These are phyloP conservation scores for Bombus terrestris DNA, from an alignment of 1,140 invertebrate species.

Conservation along the genomic window DNA sequence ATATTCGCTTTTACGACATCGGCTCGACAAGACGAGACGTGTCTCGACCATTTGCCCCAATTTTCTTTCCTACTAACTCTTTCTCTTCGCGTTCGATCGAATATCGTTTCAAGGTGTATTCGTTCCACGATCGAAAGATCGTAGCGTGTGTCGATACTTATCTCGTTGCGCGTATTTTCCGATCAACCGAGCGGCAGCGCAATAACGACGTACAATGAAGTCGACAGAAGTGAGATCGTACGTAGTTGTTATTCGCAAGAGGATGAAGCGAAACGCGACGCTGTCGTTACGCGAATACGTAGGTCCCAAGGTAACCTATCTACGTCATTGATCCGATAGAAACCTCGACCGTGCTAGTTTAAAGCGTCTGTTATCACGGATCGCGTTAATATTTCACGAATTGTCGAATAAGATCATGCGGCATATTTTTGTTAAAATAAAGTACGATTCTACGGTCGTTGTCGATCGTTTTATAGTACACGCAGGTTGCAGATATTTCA, in stretches of 20 bases:
- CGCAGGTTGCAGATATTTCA: too few relatives aligned
- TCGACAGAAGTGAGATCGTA: neutral
- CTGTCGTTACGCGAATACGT: neutral
- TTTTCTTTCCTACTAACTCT: neutral
- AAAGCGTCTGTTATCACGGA: neutral
- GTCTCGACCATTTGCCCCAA: neutral
- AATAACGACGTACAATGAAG: constrained; percentile 23
- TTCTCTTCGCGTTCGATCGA: neutral
- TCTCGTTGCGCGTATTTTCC: constrained; percentile 20
- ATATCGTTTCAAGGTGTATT: constrained; percentile 8
- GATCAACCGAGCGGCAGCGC: constrained; percentile 7
- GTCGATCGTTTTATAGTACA: too few relatives aligned
- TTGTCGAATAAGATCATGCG: too few relatives aligned
- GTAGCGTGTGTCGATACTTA: constrained; percentile 2
- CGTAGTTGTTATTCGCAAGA: constrained; percentile 22
- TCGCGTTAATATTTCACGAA: neutral
- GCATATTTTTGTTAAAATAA: too few relatives aligned
- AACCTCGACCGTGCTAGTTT: neutral
- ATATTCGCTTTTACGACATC: neutral
- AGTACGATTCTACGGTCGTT: too few relatives aligned
- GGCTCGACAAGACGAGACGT: neutral
- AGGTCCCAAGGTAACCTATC: neutral
- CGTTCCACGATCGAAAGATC: constrained; percentile 1
- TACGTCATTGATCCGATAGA: neutral
- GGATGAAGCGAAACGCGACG: neutral